These are phyloP conservation scores for Maniola hyperantus DNA, from an alignment of 2,888 invertebrate genomes.

Conservation along the genomic window DNA sequence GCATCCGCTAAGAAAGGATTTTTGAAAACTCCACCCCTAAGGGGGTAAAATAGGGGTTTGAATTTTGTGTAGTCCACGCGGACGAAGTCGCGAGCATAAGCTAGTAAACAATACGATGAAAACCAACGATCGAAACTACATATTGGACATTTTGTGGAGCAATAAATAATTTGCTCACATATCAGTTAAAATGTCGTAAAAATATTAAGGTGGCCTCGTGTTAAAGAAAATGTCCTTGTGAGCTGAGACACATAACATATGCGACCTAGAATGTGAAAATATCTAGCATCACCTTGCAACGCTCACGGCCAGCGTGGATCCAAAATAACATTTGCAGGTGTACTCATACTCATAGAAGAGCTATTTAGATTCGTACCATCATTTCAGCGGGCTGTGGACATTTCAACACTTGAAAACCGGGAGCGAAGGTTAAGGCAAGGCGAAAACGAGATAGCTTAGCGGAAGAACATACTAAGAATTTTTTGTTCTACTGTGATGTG, in stretches of 20 bases:
- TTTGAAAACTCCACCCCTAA: too few relatives aligned
- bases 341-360: constrained; percentile 45
- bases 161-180: constrained; percentile 23
- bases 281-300: constrained; percentile 75
- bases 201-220: constrained; percentile 51
- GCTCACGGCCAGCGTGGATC: constrained; percentile 66
- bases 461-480: not conserved
- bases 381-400: constrained; percentile 27
- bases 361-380: constrained; percentile 50
- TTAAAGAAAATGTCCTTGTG: constrained; percentile 69
- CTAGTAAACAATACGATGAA: constrained; percentile 9
- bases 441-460: constrained; percentile 17
- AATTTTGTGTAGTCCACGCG: too few relatives aligned
- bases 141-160: not conserved
- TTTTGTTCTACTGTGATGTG: not conserved
- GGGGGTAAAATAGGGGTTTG: too few relatives aligned
- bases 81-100: too few relatives aligned
- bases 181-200: constrained; percentile 44
- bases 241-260: constrained; percentile 58
- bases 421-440: constrained; percentile 33
- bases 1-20: too few relatives aligned
- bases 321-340: constrained; percentile 78
- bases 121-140: not conserved
- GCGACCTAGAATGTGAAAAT: constrained; percentile 80
- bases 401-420: constrained; percentile 30